Base-by-base conservation (phyloP, 2,113 vertebrate species). In the Tupaia tana region DNA sequence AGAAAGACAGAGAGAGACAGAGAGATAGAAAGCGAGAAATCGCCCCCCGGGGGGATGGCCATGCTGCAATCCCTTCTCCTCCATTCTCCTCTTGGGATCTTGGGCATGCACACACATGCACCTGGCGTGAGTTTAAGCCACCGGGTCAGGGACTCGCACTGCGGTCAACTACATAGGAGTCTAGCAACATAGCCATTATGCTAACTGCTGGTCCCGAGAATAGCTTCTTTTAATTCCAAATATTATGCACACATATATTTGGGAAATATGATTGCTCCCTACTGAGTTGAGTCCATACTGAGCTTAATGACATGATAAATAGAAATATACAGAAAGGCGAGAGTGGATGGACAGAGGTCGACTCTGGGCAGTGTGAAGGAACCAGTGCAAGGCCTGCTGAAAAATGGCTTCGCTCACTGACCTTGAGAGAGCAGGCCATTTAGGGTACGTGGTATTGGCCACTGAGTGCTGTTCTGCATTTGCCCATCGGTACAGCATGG, bases 211-310 rank as follows among this genome's bases (percentile, higher is more conserved):
- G 5, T 43, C 43, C 43, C 43, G 20, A 74, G 34, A 93, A 61
- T 18, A 34, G 59, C 11, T 82, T n/a, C 19, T 81, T 95, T 89
- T 81, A 89, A 86, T 89, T 93, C 20, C 34, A 86, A 56, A 34
- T 71, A 91, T 80, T 78, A 92, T 78, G 63, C 86, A 24, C 2
- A 24, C 18, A 6, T 59, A 25, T 67, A 81, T 19, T 91, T 89
- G 16, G 24, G 67, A 81, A 82, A 73, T 81, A 63, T 22, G 52
- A 92, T 61, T 43, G 22, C 10, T 79, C 12, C 24, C 73, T 67
- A 11, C 67, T 79, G 43, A 86, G 77, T 31, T 89, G 71, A 74
- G 29, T 81, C 0, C 15, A 29, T 56, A 69, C 10, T 43, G 4
- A 86, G 58, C 9, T 83, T 89, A 86, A 91, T 8, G 11, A 43